Conservation (phyloP, 2,797 vertebrate species). For the Nasua narica region DNA sequence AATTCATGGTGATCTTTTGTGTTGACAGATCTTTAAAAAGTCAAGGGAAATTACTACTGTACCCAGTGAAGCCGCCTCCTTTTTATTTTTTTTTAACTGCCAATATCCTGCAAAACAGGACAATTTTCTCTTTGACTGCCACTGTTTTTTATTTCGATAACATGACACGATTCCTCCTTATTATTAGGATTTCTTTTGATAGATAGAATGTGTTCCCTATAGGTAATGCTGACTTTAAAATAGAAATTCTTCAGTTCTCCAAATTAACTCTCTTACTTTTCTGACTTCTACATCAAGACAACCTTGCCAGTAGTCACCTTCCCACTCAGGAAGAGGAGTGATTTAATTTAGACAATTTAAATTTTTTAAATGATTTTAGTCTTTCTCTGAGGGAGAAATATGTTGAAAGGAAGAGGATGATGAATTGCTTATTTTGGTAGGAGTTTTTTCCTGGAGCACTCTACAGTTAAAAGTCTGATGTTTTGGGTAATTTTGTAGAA, state of each 20-base stretch:
- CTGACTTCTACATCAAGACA: constrained; percentile 50
- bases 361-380: constrained; percentile 35
- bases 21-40: constrained; percentile 77
- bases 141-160: constrained; percentile 72
- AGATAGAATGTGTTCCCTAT: constrained; percentile 61
- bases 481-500: constrained; percentile 12
- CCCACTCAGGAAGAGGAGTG: background rate
- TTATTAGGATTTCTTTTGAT: constrained; percentile 77
- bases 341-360: constrained; percentile 54
- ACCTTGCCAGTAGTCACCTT: constrained; percentile 19
- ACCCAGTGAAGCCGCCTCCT: constrained; percentile 63
- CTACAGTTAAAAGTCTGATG: background rate
- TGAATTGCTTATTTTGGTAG: constrained; percentile 29
- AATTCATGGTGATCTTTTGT: constrained; percentile 66
- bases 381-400: background rate
- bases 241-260: constrained; percentile 70
- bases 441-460: background rate
- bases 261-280: constrained; percentile 70
- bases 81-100: constrained; percentile 54
- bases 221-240: constrained; percentile 71
- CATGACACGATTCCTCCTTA: constrained; percentile 71
- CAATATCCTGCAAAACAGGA: constrained; percentile 72
- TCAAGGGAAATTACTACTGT: constrained; percentile 79
- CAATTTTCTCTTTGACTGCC: constrained; percentile 73
- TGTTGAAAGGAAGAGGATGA: background rate